These are phyloP conservation scores for Trissolcus basalis DNA, from an alignment of 1,140 invertebrate genomes.

Conservation along the genomic window DNA sequence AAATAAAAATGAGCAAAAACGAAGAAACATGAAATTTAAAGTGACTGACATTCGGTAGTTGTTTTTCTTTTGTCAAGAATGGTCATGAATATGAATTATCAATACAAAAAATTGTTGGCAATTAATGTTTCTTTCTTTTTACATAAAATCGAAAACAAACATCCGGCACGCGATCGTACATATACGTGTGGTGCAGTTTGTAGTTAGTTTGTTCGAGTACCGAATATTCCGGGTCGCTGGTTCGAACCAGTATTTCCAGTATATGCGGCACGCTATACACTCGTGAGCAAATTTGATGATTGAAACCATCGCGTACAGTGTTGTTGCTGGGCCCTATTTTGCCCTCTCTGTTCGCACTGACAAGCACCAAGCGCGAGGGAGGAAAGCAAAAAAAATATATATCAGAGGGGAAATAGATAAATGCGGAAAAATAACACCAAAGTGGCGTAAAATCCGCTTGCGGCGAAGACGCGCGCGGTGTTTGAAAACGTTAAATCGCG, in stretches of 20 bases:
- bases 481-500: conserved; percentile 13
- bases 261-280: conserved; percentile 45
- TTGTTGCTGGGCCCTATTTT: conserved; percentile 39
- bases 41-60: too few relatives aligned
- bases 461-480: conserved; percentile 23
- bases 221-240: conserved; percentile 54
- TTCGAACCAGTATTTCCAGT: conserved; percentile 57
- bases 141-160: too few relatives aligned
- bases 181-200: conserved; percentile 25
- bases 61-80: too few relatives aligned
- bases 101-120: too few relatives aligned
- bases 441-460: conserved; percentile 36
- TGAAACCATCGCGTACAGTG: conserved; percentile 55
- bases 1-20: too few relatives aligned
- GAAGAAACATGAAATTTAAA: too few relatives aligned
- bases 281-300: conserved; percentile 62
- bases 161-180: conserved; percentile 18
- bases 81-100: too few relatives aligned
- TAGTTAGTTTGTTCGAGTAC: conserved; percentile 30
- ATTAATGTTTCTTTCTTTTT: too few relatives aligned
- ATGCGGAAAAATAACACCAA: conserved; percentile 12
- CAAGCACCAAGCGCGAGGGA: conserved; percentile 3
- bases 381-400: too few relatives aligned
- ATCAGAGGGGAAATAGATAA: not conserved
- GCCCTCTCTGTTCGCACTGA: not conserved